These are phyloP conservation scores for Cettia cetti DNA, from an alignment of 2,113 vertebrate species.

Conservation along the genomic window DNA sequence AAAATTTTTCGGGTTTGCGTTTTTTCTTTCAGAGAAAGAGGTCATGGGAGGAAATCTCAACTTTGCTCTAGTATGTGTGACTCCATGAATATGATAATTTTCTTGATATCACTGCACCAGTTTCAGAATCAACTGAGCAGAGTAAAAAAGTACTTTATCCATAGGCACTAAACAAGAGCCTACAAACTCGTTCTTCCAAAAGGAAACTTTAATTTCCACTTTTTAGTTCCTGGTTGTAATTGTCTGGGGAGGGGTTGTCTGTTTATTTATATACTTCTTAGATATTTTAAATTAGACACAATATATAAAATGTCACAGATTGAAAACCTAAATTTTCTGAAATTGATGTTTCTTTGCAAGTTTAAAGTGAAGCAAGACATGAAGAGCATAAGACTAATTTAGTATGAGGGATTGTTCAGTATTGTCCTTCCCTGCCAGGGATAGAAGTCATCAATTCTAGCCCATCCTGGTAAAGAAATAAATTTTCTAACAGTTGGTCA, in stretches of 20 bases:
- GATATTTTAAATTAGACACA: background rate
- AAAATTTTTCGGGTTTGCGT: background rate
- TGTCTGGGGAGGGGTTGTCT: background rate
- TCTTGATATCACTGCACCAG: background rate
- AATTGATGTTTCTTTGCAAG: background rate
- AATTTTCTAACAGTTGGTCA: background rate
- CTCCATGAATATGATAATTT: background rate
- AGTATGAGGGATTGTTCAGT: background rate
- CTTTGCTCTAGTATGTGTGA: background rate
- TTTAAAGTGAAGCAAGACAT: background rate
- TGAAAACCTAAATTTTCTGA: background rate
- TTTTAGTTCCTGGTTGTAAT: background rate
- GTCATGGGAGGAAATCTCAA: background rate
- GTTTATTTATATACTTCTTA: background rate
- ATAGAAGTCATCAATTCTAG: background rate
- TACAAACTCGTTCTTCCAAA: background rate
- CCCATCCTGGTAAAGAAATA: background rate
- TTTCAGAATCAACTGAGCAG: background rate
- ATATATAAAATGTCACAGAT: background rate
- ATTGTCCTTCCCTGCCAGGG: background rate
- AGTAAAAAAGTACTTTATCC: background rate
- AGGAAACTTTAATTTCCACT: background rate
- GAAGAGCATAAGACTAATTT: background rate
- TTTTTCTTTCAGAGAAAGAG: background rate
- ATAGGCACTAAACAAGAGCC: background rate